Base-by-base conservation (phyloP, 1,140 invertebrate species). In the Eumaeus atala region DNA sequence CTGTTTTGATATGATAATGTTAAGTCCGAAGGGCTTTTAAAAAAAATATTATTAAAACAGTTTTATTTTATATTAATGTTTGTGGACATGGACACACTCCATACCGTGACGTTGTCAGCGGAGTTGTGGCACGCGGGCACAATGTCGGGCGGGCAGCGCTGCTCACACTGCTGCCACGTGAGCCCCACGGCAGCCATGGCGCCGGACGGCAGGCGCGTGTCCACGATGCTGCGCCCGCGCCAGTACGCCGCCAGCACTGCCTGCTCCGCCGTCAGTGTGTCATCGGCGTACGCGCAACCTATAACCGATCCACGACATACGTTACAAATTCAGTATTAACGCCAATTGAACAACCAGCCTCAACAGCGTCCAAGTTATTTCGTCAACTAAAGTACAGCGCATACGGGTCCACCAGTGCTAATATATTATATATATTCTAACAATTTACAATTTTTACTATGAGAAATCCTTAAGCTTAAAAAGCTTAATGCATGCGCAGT, bases 251-350 rank as follows among this genome's bases (percentile, higher is more conserved):
- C 93, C 51, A 98, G 79, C 33, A 99, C 92, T 0, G 96, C 95
- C 86, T 99, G 96, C 76, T 98, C 96, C 0, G 92, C 91, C 8
- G 96, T 98, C 59, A 99, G 92, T 17, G 94, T 94, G 6, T 96
- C 97, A 88, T 99, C 98, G 37, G 97, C 97, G 87, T 99, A 99
- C 7, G 96, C 97, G 87, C 97, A 99, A 3, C 95, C 96, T 87
- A 66, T n/a, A 11, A 18, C 18, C 17, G 6, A 10, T 0, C 9
- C 8, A 9, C n/a, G n/a, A 40, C 11, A 40, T 14, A 11, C 6
- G 37, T 12, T 7, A 18, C 10, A 11, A n/a, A n/a, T n/a, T n/a
- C n/a, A 40, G 37, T 10, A 10, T 6, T 40, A 11, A 10, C 11
- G 14, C 10, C 9, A 40, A 9, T 10, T 28, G 10, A n/a, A 12